phyloP scores from a whole-genome alignment of 2,113 vertebrate genomes.

The human (Homo sapiens) region DNA sequence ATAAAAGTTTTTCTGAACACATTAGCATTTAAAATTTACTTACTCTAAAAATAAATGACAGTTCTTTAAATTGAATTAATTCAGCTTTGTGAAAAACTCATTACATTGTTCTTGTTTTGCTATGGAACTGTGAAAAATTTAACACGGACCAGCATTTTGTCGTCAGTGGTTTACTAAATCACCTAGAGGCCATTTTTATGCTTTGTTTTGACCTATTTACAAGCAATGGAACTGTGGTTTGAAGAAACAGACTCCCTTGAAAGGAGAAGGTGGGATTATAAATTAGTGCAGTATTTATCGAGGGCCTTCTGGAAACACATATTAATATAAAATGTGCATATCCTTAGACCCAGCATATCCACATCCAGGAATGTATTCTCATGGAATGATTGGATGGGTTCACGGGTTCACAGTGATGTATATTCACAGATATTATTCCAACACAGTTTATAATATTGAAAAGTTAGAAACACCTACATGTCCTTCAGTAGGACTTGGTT shows the following conservation, averaged over 20 bases:
- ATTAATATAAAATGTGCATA: not conserved
- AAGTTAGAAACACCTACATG: not conserved
- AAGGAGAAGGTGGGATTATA: not conserved
- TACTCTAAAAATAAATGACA: not conserved
- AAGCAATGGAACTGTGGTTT: not conserved
- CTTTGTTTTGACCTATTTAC: not conserved
- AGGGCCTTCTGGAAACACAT: not conserved
- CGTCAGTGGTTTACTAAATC: not conserved
- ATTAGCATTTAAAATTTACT: not conserved
- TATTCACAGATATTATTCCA: not conserved
- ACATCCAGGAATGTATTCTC: not conserved
- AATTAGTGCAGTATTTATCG: not conserved
- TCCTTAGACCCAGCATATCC: not conserved
- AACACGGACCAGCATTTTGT: not conserved
- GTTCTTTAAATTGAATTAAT: not conserved
- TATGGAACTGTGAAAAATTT: not conserved
- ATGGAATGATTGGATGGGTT: not conserved
- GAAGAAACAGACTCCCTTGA: not conserved
- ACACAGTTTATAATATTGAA: not conserved
- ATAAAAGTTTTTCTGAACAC: not conserved
- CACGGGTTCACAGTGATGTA: not conserved
- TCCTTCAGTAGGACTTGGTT: not conserved
- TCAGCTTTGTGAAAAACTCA: not conserved
- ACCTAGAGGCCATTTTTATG: not conserved
- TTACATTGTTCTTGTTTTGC: not conserved